Base-by-base conservation (phyloP, 2,888 invertebrate genomes). In the Autographa gamma region DNA sequence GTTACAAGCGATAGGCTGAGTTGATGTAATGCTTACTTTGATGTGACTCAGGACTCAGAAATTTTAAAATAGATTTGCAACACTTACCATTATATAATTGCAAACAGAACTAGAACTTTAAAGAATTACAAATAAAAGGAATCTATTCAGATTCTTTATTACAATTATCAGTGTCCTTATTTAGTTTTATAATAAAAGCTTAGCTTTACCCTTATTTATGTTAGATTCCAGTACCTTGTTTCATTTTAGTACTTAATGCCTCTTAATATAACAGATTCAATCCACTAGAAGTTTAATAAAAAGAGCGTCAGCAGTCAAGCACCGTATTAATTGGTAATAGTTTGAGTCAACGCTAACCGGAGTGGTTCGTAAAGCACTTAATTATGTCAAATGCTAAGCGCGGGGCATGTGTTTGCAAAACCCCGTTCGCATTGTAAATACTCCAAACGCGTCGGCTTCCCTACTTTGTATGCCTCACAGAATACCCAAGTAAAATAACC, bases 321-420 rank as follows among this genome's bases (percentile, higher is more conserved):
- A 59, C 59, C 74, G 52, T 71, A 69, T 73, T 76, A 60, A 74
- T 58, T 73, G 71, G 62, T 73, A 80, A 79, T 79, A 48, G 73
- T 75, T 74, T 79, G 65, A 69, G 66, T 63, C 70, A 72, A 75
- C 68, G 58, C 69, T 67, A 69, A 73, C 76, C 58, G 48, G 65
- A 74, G 72, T 72, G 72, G 68, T 68, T 68, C 38, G 59, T 13
- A 59, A 66, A 78, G 54, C 62, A 78, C 72, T 78, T 82, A 81
- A 82, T 82, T 80, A 81, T 71, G 63, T 62, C 62, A 8, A 19
- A 71, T 65, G 61, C 66, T 65, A 62, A 63, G 41, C 61, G 60
- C n/a, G 60, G 13, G 11, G 62, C 68, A 70, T 65, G 62, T 73
- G 73, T 80, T 71, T 73, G 73, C 60, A 58, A 43, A 25, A 71